Evolutionary conservation across 2,888 invertebrate genomes (phyloP), one percentile per base, ranked within the genome.

Genomic region (Scaptomyza parva): DNA sequence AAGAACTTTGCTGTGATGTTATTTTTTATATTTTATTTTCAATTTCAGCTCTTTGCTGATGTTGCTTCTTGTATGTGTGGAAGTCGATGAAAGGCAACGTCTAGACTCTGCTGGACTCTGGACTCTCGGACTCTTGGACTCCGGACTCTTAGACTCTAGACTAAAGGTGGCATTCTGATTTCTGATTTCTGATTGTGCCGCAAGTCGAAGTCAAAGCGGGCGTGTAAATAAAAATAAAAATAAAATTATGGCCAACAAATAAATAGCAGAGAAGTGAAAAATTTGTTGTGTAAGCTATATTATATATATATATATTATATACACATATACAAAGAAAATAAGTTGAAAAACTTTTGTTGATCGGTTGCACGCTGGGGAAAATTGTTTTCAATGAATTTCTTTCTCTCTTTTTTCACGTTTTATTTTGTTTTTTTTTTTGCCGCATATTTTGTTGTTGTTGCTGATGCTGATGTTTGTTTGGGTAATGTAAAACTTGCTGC

Each of bases 171-270:
- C 78, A 83, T 80, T 83, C 77, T n/a, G n/a, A n/a, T n/a, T n/a
- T n/a, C n/a, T n/a, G n/a, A n/a, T n/a, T n/a, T n/a, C n/a, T n/a
- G n/a, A 75, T 70, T 80, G 84, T 67, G 63, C 47, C 59, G 53
- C 75, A 66, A 75, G 65, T 65, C n/a, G n/a, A 68, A 78, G 82
- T 82, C 68, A 76, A 76, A 83, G 84, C 61, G 66, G 69, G 76
- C 76, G 82, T 81, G 80, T 70, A 81, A 84, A 84, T 72, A 65
- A 52, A 54, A 58, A 63, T 55, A 55, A 67, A 81, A 84, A 84
- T 72, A 65, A 52, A 54, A 58, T 58, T 55, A 55, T 54, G 55
- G 55, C 20, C 55, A 51, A 39, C 41, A 74, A 63, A 70, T 65
- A 70, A 69, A 72, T 74, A 12, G 3, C 30, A 30, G 58, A 70